Conservation (phyloP, 30 jellyfish, hydroid and myxozoan species). For the Chironex yamaguchii region DNA sequence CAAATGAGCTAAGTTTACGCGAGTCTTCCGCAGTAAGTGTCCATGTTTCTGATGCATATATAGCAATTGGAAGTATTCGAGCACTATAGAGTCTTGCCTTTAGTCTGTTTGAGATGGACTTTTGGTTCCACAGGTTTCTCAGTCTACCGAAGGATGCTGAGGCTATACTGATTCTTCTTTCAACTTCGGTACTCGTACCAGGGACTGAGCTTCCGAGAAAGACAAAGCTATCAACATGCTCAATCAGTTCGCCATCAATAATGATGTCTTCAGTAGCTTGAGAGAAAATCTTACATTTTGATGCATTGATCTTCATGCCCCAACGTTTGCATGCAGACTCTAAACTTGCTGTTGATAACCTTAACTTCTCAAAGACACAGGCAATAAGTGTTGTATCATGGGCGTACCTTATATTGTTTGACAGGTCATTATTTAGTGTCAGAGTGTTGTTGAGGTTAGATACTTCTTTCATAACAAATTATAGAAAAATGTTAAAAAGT, state of each 20-base stretch:
- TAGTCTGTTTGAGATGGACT: background rate
- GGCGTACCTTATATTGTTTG: conserved; percentile 48
- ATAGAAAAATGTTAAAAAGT: conserved; percentile 56
- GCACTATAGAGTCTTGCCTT: conserved; percentile 42
- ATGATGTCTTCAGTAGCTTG: background rate
- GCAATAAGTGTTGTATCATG: conserved; percentile 56
- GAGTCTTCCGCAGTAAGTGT: too few relatives aligned
- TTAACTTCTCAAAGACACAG: conserved; percentile 7
- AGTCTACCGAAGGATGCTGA: conserved; percentile 58
- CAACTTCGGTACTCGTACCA: conserved; percentile 1
- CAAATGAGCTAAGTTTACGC: too few relatives aligned
- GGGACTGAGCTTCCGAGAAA: conserved; percentile 47
- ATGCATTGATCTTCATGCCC: conserved; percentile 53
- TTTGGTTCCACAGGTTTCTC: conserved; percentile 12
- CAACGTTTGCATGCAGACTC: conserved; percentile 44
- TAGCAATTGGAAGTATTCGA: conserved; percentile 50
- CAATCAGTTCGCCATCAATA: conserved; percentile 42
- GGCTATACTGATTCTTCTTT: conserved; percentile 34
- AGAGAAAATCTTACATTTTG: conserved; percentile 52
- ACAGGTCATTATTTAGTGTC: conserved; percentile 1
- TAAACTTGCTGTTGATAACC: conserved; percentile 15
- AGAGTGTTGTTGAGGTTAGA: background rate
- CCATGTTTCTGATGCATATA: conserved; percentile 59
- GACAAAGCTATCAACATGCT: conserved; percentile 48
- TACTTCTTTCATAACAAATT: conserved; percentile 57